Base-by-base conservation (phyloP, 2,113 vertebrate genomes). In the Gobio gobio region DNA sequence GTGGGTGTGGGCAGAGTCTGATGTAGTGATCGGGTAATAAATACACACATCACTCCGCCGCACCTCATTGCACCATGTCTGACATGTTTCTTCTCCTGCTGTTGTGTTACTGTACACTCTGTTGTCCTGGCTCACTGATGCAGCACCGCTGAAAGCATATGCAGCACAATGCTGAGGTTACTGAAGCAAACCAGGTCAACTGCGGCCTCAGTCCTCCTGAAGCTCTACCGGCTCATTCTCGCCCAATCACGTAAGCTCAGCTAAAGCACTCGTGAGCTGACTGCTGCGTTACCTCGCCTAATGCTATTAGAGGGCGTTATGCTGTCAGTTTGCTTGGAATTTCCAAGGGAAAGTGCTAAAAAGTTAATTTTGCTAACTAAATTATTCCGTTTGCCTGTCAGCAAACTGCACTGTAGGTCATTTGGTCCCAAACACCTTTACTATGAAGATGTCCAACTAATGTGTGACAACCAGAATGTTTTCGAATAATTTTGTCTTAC, bases 161-260 rank as follows among this genome's bases (percentile, higher is more conserved):
- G 86, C 83, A 87, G 79, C 75, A 70, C 78, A 81, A 85, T 45
- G 43, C 68, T 80, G 84, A 83, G 56, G 51, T 29, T 87, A 85
- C 75, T 87, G 75, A 85, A 85, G 83, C 83, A 87, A 89, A 87
- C 86, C 86, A 83, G 88, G 80, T 89, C 88, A 89, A 77, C 36
- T 45, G 49, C 43, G 26, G 43, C 75, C 58, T 78, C 14, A 7
- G 22, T 29, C 47, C 26, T 79, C 78, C 54, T 83, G 74, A 29
- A 79, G 82, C 63, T 51, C 14, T 64, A 68, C 74, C 59, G 63
- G 16, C 68, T 77, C 73, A 72, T 88, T 83, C 47, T 49, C 56
- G 66, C 70, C 78, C 82, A 76, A 76, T 82, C 66, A 59, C 18
- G 47, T 59, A 49, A 66, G 18, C 77, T 72, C 70, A 75, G 54